Base-by-base conservation (phyloP, 2,113 vertebrate genomes). In the Gymnarchus niloticus region DNA sequence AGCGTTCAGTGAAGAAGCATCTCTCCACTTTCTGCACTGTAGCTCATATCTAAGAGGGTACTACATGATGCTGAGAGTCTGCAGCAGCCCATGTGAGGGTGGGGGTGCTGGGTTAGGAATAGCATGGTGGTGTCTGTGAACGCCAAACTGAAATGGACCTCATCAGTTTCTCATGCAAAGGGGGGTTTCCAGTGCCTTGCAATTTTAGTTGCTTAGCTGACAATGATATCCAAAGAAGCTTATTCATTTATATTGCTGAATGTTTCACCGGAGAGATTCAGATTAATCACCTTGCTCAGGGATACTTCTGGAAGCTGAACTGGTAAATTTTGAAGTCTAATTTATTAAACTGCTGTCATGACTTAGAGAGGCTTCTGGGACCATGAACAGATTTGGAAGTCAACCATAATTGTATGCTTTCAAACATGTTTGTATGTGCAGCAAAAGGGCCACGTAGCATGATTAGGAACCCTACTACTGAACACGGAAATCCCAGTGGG, bases 1-100 rank as follows among this genome's bases (percentile, higher is more conserved):
- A 84, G 83, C 56, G 46, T 41, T 59, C 37, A 25, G 52, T 28
- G 41, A 84, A 57, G 57, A 33, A 65, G 65, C 83, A 84, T 84
- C 65, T 57, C 83, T 61, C 56, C 14, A 12, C 9, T 23, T 28
- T 84, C 83, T 23, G 56, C 57, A 61, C 7, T 65, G 82, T 54
- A 83, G 59, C 56, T 57, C 57, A 59, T 21, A 57, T 83, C 82
- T 59, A 57, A 57, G 41, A 48, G 52, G 56, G 83, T 48, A 46
- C 83, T 12, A 49, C 8, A 6, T 19, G 23, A 23, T 17, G 57
- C 83, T 2, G 44, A 21, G 6, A 56, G 37, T 37, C 23, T 56
- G 57, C 56, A 44, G 57, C 19, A 54, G 81, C 56, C n/a, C 82
- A 83, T 33, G 37, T 33, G 19, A 59, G 54, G 56, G 76, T 4